phyloP scores from a whole-genome alignment of 1,140 invertebrate species.

The Saccostrea echinata region DNA sequence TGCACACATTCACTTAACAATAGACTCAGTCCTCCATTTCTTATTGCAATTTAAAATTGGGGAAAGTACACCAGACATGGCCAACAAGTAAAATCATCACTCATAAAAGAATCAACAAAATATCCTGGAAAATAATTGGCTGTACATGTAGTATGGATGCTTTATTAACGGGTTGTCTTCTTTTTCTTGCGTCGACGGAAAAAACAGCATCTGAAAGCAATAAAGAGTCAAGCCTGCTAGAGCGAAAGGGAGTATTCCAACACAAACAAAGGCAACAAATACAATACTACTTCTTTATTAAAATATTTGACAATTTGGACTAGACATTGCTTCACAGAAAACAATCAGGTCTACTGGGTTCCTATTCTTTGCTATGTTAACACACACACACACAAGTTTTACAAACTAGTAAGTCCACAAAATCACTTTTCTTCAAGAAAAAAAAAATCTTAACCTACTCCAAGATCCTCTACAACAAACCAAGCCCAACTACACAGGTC shows the following conservation, averaged over 20 bases:
- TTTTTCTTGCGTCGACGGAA: slow-evolving; percentile 99
- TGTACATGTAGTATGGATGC: slow-evolving; percentile 1
- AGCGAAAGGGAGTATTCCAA: not conserved
- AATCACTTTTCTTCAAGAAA: too few relatives aligned
- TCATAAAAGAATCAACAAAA: slow-evolving; percentile 43
- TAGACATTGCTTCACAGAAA: too few relatives aligned
- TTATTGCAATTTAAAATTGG: not conserved
- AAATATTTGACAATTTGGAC: too few relatives aligned
- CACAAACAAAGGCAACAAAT: slow-evolving; percentile 24
- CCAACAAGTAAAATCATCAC: slow-evolving; percentile 24
- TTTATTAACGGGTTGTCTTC: slow-evolving; percentile 75
- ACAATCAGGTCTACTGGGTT: too few relatives aligned
- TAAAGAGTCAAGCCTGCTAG: slow-evolving; percentile 62
- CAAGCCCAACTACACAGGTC: too few relatives aligned
- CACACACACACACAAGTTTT: too few relatives aligned
- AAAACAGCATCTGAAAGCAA: slow-evolving; percentile 92
- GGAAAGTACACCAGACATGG: not conserved
- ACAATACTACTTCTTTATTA: not conserved
- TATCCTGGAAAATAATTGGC: slow-evolving; percentile 40
- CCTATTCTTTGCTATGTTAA: too few relatives aligned
- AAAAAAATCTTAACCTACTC: too few relatives aligned
- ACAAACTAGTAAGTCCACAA: too few relatives aligned
- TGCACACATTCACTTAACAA: slow-evolving; percentile 1
- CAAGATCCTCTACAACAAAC: too few relatives aligned
- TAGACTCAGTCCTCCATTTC: not conserved